Percentiles rank a stretch among this genome's conserved stretches.
phyloP scores from a whole-genome alignment of 1,140 invertebrate species.

The Phenacoccus solenopsis region DNA sequence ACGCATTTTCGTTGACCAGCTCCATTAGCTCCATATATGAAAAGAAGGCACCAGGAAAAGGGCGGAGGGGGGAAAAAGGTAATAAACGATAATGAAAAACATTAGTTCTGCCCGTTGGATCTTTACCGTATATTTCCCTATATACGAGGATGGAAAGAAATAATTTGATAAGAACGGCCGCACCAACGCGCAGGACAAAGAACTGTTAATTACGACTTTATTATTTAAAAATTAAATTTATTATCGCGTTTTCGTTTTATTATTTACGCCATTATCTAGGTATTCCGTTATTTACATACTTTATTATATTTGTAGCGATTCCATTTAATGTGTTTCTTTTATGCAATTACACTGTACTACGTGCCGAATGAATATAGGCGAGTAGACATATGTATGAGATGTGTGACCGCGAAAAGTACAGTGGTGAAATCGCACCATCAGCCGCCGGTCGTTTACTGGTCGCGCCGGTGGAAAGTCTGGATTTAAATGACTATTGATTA shows the following conservation, averaged over 20 bases:
- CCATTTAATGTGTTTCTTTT: not conserved
- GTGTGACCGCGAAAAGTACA: too few species aligned
- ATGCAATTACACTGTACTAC: not conserved
- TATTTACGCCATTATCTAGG: not conserved
- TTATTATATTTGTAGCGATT: not conserved
- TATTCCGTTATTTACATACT: constrained; percentile 3
- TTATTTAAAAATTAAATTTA: not conserved
- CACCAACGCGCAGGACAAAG: not conserved
- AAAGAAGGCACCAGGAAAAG: too few species aligned
- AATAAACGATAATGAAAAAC: not conserved
- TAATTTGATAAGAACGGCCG: not conserved
- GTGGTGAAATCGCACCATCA: too few species aligned
- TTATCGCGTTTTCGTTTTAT: not conserved
- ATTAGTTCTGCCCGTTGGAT: not conserved
- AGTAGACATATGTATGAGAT: too few species aligned
- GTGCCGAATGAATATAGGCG: too few species aligned
- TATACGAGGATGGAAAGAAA: not conserved
- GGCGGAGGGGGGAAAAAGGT: too few species aligned
- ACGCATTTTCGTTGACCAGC: not conserved
- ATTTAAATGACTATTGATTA: too few species aligned
- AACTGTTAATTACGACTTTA: not conserved
- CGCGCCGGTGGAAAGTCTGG: too few species aligned
- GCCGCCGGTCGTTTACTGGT: too few species aligned
- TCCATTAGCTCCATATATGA: not conserved
- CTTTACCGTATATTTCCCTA: not conserved